Percentiles rank a stretch among this genome's conserved stretches.
Conservation (phyloP, 2,888 invertebrate species). For the Drosophila austrosaltans region DNA sequence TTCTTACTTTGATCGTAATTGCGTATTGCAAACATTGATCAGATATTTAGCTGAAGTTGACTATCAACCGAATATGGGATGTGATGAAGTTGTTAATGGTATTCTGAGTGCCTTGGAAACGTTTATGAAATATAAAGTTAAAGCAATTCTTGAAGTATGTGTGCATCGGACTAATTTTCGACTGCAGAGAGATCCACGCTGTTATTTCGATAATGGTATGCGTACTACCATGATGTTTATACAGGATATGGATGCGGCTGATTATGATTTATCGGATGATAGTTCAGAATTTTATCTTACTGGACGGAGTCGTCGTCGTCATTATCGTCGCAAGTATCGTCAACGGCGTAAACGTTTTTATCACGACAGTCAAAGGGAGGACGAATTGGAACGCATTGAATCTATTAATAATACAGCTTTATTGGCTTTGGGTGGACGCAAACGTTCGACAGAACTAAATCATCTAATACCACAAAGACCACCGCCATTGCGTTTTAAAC, state of each 20-base stretch:
- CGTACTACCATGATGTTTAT: constrained; percentile 55
- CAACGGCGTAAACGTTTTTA: not conserved
- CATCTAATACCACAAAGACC: constrained; percentile 1
- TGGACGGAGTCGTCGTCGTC: not conserved
- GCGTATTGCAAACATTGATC: not conserved
- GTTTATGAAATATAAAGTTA: constrained; percentile 44
- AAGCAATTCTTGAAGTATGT: constrained; percentile 30
- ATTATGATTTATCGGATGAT: constrained; percentile 55
- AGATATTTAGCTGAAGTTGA: not conserved
- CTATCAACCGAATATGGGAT: constrained; percentile 1
- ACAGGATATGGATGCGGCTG: constrained; percentile 46
- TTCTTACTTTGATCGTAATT: constrained; percentile 45
- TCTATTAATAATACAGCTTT: constrained; percentile 55
- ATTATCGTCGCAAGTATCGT: not conserved
- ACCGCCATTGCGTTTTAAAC: constrained; percentile 43
- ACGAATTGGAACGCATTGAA: constrained; percentile 26
- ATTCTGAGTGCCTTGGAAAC: constrained; percentile 58
- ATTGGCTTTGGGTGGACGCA: constrained; percentile 51
- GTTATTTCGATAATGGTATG: constrained; percentile 29
- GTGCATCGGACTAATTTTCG: constrained; percentile 50
- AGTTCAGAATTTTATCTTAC: constrained; percentile 34
- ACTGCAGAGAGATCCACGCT: constrained; percentile 45
- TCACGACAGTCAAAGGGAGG: no score
- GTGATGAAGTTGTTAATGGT: constrained; percentile 29
- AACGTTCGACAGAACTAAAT: not conserved